Evolutionary conservation across 2,797 vertebrate genomes (phyloP).

Genomic region (Dendrocincla fuliginosa): DNA sequence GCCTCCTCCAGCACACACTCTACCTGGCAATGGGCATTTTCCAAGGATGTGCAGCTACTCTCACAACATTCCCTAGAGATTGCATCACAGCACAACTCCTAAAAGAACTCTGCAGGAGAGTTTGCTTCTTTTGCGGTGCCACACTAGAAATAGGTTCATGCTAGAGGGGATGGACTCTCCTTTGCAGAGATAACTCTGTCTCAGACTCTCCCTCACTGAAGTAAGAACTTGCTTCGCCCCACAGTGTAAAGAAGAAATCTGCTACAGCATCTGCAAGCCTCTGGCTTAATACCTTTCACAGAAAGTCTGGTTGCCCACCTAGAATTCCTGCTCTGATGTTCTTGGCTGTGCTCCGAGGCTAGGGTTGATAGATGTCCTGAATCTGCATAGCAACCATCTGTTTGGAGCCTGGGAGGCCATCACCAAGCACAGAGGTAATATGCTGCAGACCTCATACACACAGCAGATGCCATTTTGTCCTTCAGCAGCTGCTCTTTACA

Average conservation of each 20-base stretch:
- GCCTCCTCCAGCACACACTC: not conserved
- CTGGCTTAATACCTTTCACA: not conserved
- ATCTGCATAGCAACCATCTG: slow-evolving; percentile 7
- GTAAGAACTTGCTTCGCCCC: not conserved
- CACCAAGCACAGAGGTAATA: not conserved
- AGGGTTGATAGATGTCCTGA: not conserved
- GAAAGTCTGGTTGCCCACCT: not conserved
- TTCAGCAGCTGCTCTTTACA: slow-evolving; percentile 4
- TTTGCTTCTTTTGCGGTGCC: not conserved
- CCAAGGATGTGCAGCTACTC: not conserved
- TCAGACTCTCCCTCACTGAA: not conserved
- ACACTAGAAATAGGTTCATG: not conserved
- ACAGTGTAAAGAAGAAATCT: not conserved
- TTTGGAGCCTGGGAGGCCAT: not conserved
- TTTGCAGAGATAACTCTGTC: not conserved
- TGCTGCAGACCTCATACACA: not conserved
- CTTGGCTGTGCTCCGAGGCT: not conserved
- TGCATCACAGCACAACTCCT: not conserved
- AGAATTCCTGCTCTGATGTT: not conserved
- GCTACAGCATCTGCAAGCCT: not conserved
- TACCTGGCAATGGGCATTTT: not conserved
- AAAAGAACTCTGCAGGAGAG: not conserved
- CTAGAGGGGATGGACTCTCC: not conserved
- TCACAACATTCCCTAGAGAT: not conserved
- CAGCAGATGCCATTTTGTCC: slow-evolving; percentile 20